A percentile compares a stretch with the other conserved stretches of the same genome.
Conservation (phyloP, 2,113 vertebrate species). For the Isichthys henryi region DNA sequence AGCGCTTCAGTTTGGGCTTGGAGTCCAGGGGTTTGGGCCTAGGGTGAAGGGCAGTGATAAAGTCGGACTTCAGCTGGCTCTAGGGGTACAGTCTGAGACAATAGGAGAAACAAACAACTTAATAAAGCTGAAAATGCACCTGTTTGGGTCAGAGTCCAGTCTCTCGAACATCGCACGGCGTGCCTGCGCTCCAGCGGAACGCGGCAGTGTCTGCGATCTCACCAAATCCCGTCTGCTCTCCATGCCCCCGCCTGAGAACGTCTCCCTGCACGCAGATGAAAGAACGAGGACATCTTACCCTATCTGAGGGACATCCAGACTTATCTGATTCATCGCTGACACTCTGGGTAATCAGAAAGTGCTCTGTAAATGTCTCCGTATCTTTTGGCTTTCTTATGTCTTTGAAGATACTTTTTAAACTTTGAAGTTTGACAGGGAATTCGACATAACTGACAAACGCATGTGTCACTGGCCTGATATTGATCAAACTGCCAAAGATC, state of each 20-base stretch:
- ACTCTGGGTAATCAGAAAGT: neutral
- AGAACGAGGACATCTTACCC: neutral
- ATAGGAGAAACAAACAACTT: neutral
- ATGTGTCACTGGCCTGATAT: neutral
- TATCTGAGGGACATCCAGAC: neutral
- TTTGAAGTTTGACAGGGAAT: neutral
- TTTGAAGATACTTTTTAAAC: neutral
- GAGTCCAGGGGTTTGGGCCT: conserved; percentile 70
- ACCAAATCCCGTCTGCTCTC: conserved; percentile 72
- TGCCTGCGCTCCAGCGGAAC: conserved; percentile 63
- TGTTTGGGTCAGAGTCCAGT: conserved; percentile 68
- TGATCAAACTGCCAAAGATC: neutral
- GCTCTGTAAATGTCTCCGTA: neutral
- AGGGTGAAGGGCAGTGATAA: conserved; percentile 9
- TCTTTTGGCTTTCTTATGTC: neutral
- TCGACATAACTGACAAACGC: neutral
- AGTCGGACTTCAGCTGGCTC: neutral
- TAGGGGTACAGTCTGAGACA: neutral
- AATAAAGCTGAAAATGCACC: conserved; percentile 48
- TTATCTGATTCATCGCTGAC: neutral
- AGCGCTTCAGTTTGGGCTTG: conserved; percentile 81
- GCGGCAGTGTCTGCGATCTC: conserved; percentile 73
- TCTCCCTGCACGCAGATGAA: conserved; percentile 31
- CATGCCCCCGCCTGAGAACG: conserved; percentile 44
- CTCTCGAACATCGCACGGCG: conserved; percentile 78